Evolutionary conservation across 1,140 invertebrate species (phyloP), one percentile per base, ranked within the genome.

Genomic region (Caenorhabditis brenneri): DNA sequence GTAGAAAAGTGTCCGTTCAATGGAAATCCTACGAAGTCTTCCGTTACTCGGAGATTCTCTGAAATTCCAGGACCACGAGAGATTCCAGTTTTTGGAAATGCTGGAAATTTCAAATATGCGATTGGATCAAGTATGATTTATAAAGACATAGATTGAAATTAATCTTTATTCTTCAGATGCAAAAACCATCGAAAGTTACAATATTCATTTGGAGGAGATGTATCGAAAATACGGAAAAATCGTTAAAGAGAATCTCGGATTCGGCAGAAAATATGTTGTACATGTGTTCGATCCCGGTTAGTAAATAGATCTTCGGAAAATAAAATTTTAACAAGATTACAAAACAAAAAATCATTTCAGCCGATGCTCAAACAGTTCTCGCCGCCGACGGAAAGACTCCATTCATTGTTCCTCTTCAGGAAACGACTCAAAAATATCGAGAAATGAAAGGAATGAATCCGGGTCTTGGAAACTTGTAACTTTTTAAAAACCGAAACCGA

Each of bases 381-480:
- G 87, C 88, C 15, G 82, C 88, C 82, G 92, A 93, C 85, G 92
- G 92, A 15, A 92, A 92, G 85, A 91, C 83, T 29, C 93, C 93
- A 3, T 83, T 91, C 85, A 90, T 93, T 31, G 90, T 91, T 36
- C 93, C 93, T 10, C 88, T 93, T 5, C 90, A 93, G 81, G 92
- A 93, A 86, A 92, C 92, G 1, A 91, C 91, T 15, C 90, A 92
- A 86, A 80, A 91, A n/a, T 93, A 93, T 87, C 88, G 92, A 85
- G 87, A 91, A 86, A 90, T 91, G 87, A 91, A 90, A 46, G 87
- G 91, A 80, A 88, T 92, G 82, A 92, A 92, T 36, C 91, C 90
- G 10, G 93, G 93, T 24, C 88, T 94, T 6, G 93, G 93, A 51
- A 93, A 93, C 88, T 91, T 91, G 93, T 93, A 89, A 91, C n/a